Conservation (phyloP, 2,113 vertebrate genomes). For the Phyllostomus hastatus region DNA sequence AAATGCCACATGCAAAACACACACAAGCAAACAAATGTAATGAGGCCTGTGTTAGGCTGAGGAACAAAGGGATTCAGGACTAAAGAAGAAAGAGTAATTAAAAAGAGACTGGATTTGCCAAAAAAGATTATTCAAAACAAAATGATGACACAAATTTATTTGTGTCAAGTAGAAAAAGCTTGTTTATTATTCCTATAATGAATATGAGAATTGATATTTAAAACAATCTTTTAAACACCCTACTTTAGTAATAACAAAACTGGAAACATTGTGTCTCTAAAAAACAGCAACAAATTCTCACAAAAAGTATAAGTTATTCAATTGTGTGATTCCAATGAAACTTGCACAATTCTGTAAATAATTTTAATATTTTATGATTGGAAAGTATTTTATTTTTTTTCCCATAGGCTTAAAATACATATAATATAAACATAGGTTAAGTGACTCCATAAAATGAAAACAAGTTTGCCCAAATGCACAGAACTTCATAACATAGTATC, state of each 20-base stretch:
- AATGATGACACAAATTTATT: neutral
- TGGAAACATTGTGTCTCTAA: neutral
- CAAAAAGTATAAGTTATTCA: neutral
- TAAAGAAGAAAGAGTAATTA: neutral
- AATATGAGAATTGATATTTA: neutral
- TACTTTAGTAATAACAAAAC: neutral
- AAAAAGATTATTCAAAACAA: neutral
- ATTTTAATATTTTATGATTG: neutral
- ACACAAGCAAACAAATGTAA: neutral
- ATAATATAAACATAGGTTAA: neutral
- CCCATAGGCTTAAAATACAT: neutral
- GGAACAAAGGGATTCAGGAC: neutral
- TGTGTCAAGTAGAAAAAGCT: neutral
- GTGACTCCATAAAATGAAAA: conserved; percentile 20
- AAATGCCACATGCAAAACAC: neutral
- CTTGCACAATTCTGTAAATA: neutral
- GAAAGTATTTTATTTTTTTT: neutral
- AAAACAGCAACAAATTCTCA: neutral
- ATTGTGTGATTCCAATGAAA: neutral
- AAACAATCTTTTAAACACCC: neutral
- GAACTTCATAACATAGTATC: neutral
- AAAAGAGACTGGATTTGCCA: neutral
- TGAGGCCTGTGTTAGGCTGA: neutral
- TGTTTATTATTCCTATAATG: neutral
- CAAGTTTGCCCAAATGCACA: neutral